phyloP scores from a whole-genome alignment of 1,140 invertebrate genomes.

The Diachasmimorpha longicaudata region DNA sequence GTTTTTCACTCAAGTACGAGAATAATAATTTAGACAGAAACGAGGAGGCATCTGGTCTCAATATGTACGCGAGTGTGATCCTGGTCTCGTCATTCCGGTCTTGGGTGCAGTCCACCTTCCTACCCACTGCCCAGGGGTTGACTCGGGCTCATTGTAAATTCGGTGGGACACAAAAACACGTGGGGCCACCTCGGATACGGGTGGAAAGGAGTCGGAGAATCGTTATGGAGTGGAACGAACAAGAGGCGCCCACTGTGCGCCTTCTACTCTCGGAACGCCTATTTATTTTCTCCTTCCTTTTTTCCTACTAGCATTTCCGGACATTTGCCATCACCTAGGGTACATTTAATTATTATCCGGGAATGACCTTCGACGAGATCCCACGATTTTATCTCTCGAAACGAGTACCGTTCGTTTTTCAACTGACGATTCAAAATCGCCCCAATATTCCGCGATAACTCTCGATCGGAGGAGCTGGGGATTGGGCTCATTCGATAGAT shows the following conservation, averaged over 20 bases:
- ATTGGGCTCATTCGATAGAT: too few species aligned
- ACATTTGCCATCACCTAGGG: not conserved
- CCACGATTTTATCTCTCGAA: too few species aligned
- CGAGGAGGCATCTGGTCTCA: constrained; percentile 25
- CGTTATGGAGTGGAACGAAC: constrained; percentile 5
- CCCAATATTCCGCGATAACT: too few species aligned
- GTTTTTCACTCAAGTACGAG: not conserved
- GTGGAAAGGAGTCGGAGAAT: not conserved
- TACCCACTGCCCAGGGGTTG: constrained; percentile 33
- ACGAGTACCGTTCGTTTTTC: too few species aligned
- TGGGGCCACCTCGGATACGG: not conserved
- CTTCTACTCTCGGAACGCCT: not conserved
- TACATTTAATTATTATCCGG: too few species aligned
- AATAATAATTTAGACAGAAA: not conserved
- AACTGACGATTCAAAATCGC: too few species aligned
- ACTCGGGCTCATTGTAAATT: constrained; percentile 40
- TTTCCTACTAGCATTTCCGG: not conserved
- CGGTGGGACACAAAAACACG: constrained; percentile 3
- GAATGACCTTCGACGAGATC: too few species aligned
- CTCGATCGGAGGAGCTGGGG: too few species aligned
- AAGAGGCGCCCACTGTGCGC: constrained; percentile 6
- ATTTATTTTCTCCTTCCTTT: not conserved
- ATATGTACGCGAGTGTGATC: constrained; percentile 8
- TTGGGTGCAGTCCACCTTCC: constrained; percentile 37
- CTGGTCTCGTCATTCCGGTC: constrained; percentile 43